These are phyloP conservation scores for Dasyornis broadbenti DNA, from an alignment of 2,113 vertebrate species.

Conservation along the genomic window DNA sequence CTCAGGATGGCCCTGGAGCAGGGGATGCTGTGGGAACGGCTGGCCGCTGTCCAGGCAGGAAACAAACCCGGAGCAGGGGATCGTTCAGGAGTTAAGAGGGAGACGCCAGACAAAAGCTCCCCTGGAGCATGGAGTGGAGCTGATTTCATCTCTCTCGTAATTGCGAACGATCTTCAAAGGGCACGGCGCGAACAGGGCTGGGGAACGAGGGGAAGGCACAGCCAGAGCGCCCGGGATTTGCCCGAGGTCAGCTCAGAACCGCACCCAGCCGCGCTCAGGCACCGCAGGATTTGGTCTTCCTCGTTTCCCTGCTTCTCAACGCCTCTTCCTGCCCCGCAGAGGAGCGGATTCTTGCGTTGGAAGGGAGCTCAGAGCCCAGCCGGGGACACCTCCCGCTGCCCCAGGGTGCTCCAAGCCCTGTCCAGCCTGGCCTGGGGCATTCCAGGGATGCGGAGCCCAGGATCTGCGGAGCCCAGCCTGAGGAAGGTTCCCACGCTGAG, in stretches of 20 bases:
- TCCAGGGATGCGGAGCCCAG: background rate
- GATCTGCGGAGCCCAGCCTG: accelerated
- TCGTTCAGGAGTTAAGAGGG: accelerated
- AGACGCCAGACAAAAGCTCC: background rate
- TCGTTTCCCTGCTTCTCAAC: background rate
- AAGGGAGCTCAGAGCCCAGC: background rate
- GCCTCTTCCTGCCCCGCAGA: background rate
- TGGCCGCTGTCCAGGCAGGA: conserved; percentile 8
- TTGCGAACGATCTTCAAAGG: accelerated
- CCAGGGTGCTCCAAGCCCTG: background rate
- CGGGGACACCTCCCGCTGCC: background rate
- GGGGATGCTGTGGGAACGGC: background rate
- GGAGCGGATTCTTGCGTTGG: accelerated
- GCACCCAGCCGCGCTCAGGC: background rate
- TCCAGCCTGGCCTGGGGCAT: background rate
- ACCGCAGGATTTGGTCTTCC: background rate
- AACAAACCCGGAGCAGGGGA: background rate
- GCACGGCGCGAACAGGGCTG: background rate
- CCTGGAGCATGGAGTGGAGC: background rate
- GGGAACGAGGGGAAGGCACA: background rate
- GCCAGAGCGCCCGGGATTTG: background rate
- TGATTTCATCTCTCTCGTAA: background rate
- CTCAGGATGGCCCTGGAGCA: accelerated
- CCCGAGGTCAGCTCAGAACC: background rate
- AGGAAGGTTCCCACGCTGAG: background rate